A percentile compares a stretch with the other conserved stretches of the same genome.
phyloP scores from a whole-genome alignment of 2,797 vertebrate genomes.

The Brachyrhaphis roseni region DNA sequence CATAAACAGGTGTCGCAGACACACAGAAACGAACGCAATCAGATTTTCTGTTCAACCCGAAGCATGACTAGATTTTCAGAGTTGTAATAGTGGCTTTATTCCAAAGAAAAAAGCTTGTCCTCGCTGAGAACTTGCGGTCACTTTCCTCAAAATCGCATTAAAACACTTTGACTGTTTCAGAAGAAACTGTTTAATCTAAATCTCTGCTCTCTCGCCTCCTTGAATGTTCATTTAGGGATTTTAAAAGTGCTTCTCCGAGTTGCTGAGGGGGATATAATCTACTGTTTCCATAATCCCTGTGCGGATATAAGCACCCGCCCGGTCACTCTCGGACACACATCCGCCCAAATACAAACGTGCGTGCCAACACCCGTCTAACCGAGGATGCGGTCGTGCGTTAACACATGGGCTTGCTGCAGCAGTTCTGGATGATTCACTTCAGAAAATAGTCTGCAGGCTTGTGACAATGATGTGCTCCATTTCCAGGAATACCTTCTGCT shows the following conservation, averaged over 20 bases:
- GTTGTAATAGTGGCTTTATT: slow-evolving; percentile 29
- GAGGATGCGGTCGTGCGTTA: slow-evolving; percentile 1
- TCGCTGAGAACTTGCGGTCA: slow-evolving; percentile 16
- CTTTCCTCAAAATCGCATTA: slow-evolving; percentile 21
- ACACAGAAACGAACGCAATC: background rate
- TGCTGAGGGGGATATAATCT: slow-evolving; percentile 60
- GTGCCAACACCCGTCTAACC: slow-evolving; percentile 2
- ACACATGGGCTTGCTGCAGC: slow-evolving; percentile 22
- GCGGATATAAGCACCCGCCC: slow-evolving; percentile 39
- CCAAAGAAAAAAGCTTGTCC: slow-evolving; percentile 1
- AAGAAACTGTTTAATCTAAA: slow-evolving; percentile 34
- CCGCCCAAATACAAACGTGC: background rate
- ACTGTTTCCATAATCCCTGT: slow-evolving; percentile 68
- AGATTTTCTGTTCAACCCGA: slow-evolving; percentile 8
- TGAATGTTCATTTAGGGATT: slow-evolving; percentile 65
- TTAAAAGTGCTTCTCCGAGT: slow-evolving; percentile 48
- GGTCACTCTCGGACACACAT: slow-evolving; percentile 22
- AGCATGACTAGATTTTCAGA: slow-evolving; percentile 20
- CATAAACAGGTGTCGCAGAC: slow-evolving; percentile 21
- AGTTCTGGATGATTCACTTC: background rate
- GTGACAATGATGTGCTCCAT: background rate
- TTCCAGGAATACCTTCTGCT: background rate
- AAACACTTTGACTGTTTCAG: slow-evolving; percentile 27
- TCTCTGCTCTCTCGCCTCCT: slow-evolving; percentile 59
- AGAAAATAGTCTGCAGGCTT: background rate